These are phyloP conservation scores for Drosophila pectinifera DNA, from an alignment of 1,140 invertebrate genomes.

Conservation along the genomic window DNA sequence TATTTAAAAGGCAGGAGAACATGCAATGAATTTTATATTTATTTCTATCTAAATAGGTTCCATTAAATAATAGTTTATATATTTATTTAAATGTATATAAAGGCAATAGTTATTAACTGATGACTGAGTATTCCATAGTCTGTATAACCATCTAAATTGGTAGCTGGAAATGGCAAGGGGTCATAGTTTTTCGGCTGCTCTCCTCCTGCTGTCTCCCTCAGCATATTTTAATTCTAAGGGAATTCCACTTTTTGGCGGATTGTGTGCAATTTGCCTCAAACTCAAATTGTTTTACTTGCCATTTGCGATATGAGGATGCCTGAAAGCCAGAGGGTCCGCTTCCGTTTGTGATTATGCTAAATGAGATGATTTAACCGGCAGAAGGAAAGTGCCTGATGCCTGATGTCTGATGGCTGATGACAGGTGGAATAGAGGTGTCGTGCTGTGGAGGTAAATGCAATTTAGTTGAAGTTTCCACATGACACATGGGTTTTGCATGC, in stretches of 20 bases:
- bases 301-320: slow-evolving; percentile 36
- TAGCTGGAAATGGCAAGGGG: slow-evolving; percentile 24
- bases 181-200: slow-evolving; percentile 20
- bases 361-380: slow-evolving; percentile 25
- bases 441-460: slow-evolving; percentile 29
- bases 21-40: too few species aligned
- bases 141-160: not conserved
- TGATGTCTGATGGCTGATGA: slow-evolving; percentile 1
- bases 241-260: slow-evolving; percentile 48
- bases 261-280: slow-evolving; percentile 42
- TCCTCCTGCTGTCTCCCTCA: slow-evolving; percentile 1
- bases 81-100: not conserved
- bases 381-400: slow-evolving; percentile 14
- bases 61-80: not conserved
- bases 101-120: not conserved
- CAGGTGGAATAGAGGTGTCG: slow-evolving; percentile 13
- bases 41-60: not conserved
- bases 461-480: slow-evolving; percentile 27
- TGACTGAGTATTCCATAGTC: not conserved
- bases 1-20: too few species aligned
- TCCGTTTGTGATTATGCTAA: slow-evolving; percentile 47
- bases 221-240: slow-evolving; percentile 55
- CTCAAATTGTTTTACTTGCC: slow-evolving; percentile 49
- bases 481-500: slow-evolving; percentile 18
- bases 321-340: slow-evolving; percentile 26